Evolutionary conservation across 2,888 invertebrate species (phyloP).

Genomic region (Nomada lathburiana): DNA sequence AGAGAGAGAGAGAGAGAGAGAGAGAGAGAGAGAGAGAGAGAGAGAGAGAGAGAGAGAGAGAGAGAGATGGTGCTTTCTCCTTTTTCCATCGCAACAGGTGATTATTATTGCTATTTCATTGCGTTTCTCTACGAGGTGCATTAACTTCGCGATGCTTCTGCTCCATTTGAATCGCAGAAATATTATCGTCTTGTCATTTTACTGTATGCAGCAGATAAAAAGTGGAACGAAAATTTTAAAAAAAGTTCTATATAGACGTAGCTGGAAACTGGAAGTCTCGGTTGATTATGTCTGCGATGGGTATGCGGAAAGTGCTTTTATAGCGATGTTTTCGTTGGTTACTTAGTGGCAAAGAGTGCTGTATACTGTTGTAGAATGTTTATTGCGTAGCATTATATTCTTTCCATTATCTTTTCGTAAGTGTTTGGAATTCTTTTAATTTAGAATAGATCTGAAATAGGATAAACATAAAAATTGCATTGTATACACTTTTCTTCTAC

Average conservation of each 20-base stretch:
- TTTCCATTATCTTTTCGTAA: too few species aligned
- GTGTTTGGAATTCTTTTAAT: too few species aligned
- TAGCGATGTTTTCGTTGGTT: background rate
- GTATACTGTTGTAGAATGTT: too few species aligned
- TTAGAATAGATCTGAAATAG: too few species aligned
- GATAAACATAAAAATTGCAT: too few species aligned
- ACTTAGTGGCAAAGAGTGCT: too few species aligned
- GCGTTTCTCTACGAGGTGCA: background rate
- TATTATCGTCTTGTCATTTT: background rate
- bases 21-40: background rate
- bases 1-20: background rate
- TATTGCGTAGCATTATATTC: too few species aligned
- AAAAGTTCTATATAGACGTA: background rate
- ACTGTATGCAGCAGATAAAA: background rate
- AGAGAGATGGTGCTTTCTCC: background rate
- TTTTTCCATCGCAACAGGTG: conserved; percentile 12
- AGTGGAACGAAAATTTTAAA: background rate
- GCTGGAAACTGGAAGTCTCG: background rate
- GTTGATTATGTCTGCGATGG: background rate
- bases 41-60: background rate
- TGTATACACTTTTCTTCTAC: too few species aligned
- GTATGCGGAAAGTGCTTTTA: background rate
- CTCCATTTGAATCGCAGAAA: background rate
- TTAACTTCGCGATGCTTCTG: background rate
- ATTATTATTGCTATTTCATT: conserved; percentile 17